Evolutionary conservation across 2,113 vertebrate genomes (phyloP), one percentile per base, ranked within the genome.

Genomic region (Caretta caretta): DNA sequence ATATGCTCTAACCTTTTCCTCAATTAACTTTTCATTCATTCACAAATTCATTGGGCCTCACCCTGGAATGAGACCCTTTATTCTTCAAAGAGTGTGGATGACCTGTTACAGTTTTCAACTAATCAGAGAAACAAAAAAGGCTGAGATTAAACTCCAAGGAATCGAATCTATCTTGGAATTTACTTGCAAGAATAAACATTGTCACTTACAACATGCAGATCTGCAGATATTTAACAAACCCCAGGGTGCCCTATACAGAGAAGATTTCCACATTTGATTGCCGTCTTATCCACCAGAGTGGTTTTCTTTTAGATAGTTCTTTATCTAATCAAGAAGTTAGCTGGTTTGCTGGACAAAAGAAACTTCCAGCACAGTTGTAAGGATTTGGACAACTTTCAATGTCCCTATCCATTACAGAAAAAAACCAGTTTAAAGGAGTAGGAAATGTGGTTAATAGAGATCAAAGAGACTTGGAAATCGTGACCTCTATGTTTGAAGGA

Each of bases 11-110:
- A 94, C 87, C 96, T 98, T 98, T 98, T 97, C 96, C 79, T 97
- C 97, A 98, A 98, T 98, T 98, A 98, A 98, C 97, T 98, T 97
- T 94, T 95, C 94, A 97, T 98, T 98, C 98, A 98, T 98, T 99
- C 98, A 98, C 97, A 98, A 98, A 98, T 98, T 97, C 94, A 78
- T 93, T 96, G 97, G 96, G 92, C 86, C 93, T 97, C 95, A 95
- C 97, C 97, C 96, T 98, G 97, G 96, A 98, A 98, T 94, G 93
- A 98, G 92, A 98, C 95, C 92, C 98, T 98, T 97, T 72, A 87
- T 98, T 98, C 97, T 98, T 98, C 97, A 98, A 98, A 98, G 97
- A 96, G 91, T 78, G 82, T 29, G 89, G 89, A 88, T 98, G 96
- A 98, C 97, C 96, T 97, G 89, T 95, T 96, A 97, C 96, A 98